Evolutionary conservation across 2,888 invertebrate species (phyloP).

Genomic region (Chrysolina americana): DNA sequence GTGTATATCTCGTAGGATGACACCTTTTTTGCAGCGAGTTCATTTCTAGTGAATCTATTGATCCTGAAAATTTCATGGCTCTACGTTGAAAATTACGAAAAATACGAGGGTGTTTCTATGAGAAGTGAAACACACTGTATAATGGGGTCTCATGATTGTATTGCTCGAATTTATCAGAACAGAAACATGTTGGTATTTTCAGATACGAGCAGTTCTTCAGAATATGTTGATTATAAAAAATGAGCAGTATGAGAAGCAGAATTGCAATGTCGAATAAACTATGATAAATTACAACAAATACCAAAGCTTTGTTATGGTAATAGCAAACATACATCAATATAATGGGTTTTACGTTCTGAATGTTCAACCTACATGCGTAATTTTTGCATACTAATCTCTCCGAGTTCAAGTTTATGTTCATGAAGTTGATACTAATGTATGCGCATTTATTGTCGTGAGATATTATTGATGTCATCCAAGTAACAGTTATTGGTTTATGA

Average conservation of each 20-base stretch:
- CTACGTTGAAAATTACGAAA: no score
- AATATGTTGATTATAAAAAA: no score
- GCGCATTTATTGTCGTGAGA: constrained; percentile 6
- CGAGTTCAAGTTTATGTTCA: constrained; percentile 11
- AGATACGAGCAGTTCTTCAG: no score
- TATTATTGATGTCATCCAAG: background rate
- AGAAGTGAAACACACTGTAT: no score
- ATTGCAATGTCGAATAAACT: background rate
- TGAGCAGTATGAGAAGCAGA: background rate
- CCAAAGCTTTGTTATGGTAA: constrained; percentile 30
- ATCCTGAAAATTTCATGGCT: no score
- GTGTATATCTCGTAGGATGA: no score
- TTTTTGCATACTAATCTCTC: constrained; percentile 29
- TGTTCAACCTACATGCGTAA: constrained; percentile 26
- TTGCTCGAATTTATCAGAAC: no score
- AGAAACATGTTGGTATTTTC: background rate
- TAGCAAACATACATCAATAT: constrained; percentile 19
- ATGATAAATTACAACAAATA: constrained; percentile 15
- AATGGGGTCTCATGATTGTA: no score
- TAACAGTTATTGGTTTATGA: constrained; percentile 29
- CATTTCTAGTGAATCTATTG: no score
- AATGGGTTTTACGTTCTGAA: constrained; percentile 15
- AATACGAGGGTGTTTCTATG: no score
- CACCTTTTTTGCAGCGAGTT: no score
- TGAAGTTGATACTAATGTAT: constrained; percentile 17